Base-by-base conservation (phyloP, 2,888 invertebrate species). In the Sturmia bella region DNA sequence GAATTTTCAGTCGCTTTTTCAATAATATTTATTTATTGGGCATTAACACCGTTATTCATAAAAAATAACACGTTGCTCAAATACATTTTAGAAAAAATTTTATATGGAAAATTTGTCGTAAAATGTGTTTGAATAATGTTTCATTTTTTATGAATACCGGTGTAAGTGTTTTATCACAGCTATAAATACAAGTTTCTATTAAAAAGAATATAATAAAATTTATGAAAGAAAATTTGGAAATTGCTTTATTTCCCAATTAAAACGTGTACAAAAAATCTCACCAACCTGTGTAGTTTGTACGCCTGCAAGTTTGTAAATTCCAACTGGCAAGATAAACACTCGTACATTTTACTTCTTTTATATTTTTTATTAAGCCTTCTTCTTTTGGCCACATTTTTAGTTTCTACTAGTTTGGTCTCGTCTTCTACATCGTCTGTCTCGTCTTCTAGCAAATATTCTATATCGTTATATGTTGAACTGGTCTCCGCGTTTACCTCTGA, bases 201-300 rank as follows among this genome's bases (percentile, higher is more conserved):
- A n/a, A n/a, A n/a, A n/a, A n/a, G n/a, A n/a, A n/a, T n/a, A n/a
- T n/a, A n/a, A n/a, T n/a, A n/a, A n/a, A n/a, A n/a, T n/a, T n/a
- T n/a, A n/a, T n/a, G n/a, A n/a, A n/a, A n/a, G n/a, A n/a, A n/a
- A n/a, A n/a, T n/a, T n/a, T n/a, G n/a, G n/a, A n/a, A n/a, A n/a
- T n/a, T n/a, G n/a, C n/a, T n/a, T 45, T 7, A 24, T 24, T n/a
- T 15, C 13, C 15, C 27, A 2, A 27, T 12, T 7, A 21, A 50
- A 21, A 13, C 21, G 4, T 0, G 12, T 9, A n/a, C 1, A 50
- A 50, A 13, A 24, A 24, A 11, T 56, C 0, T 41, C 11, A 48
- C 56, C 39, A 61, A 61, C 72, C 69, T 63, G 41, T 72, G 75
- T 15, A 24, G 3, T 80, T 75, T 80, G 11, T 15, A 27, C 13